phyloP scores from a whole-genome alignment of 1,140 invertebrate genomes.

The Drosophila nikananu region DNA sequence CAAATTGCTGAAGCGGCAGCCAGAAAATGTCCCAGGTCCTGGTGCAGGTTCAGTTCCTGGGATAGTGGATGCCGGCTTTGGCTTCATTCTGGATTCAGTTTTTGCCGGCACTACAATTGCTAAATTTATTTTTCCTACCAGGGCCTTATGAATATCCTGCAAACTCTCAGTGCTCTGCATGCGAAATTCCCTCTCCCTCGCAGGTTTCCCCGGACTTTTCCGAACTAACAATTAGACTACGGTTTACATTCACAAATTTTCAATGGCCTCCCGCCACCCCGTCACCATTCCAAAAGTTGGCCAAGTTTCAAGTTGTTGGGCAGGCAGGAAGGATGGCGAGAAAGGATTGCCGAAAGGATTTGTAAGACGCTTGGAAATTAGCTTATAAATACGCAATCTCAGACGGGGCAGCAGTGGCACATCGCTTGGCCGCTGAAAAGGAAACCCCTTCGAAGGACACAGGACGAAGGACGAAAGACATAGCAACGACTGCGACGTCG shows the following conservation, averaged over 20 bases:
- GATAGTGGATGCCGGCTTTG: slow-evolving; percentile 10
- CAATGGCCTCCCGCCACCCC: slow-evolving; percentile 27
- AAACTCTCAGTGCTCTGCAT: slow-evolving; percentile 5
- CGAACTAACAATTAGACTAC: slow-evolving; percentile 45
- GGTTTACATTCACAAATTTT: slow-evolving; percentile 56
- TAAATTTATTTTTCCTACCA: slow-evolving; percentile 37
- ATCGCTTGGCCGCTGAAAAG: slow-evolving; percentile 22
- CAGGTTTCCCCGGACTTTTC: slow-evolving; percentile 4
- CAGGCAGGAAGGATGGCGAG: slow-evolving; percentile 2
- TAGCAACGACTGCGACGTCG: slow-evolving; percentile 3
- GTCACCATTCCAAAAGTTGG: slow-evolving; percentile 25
- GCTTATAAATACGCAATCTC: slow-evolving; percentile 80
- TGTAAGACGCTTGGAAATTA: slow-evolving; percentile 70
- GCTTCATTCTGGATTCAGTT: slow-evolving; percentile 68
- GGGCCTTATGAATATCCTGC: slow-evolving; percentile 31
- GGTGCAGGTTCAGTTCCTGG: neutral
- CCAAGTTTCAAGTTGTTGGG: slow-evolving; percentile 20
- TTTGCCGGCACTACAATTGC: slow-evolving; percentile 42
- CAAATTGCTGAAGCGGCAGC: slow-evolving; percentile 21
- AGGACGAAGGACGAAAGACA: slow-evolving; percentile 30
- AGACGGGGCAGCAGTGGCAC: slow-evolving; percentile 29
- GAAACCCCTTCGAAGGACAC: slow-evolving; percentile 28
- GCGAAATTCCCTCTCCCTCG: neutral
- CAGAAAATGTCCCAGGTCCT: slow-evolving; percentile 19
- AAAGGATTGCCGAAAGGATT: slow-evolving; percentile 23